Percentiles rank a stretch among this genome's conserved stretches.
Conservation (phyloP, 2,888 invertebrate species). For the Synanthedon myopaeformis region DNA sequence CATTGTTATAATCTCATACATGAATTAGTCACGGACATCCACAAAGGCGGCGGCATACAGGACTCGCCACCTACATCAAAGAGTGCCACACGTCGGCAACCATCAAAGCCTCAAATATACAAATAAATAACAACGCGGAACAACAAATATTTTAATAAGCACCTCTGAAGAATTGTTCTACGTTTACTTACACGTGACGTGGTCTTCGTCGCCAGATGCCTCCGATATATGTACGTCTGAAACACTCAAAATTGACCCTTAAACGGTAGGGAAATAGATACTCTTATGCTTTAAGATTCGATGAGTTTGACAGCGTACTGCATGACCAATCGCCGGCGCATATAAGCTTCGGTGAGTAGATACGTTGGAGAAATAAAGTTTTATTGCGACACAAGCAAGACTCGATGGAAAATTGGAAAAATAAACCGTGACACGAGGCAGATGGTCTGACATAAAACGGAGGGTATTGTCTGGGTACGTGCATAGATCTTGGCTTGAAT, state of each 20-base stretch:
- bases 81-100: slow-evolving; percentile 35
- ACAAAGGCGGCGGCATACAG: slow-evolving; percentile 33
- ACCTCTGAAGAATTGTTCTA: slow-evolving; percentile 59
- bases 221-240: slow-evolving; percentile 33
- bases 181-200: slow-evolving; percentile 53
- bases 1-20: slow-evolving; percentile 50
- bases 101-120: slow-evolving; percentile 58
- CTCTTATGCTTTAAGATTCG: not conserved
- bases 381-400: slow-evolving; percentile 50
- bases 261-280: not conserved
- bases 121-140: slow-evolving; percentile 63
- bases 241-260: not conserved
- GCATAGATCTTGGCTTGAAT: slow-evolving; percentile 2
- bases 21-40: slow-evolving; percentile 52
- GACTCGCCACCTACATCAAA: slow-evolving; percentile 28
- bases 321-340: slow-evolving; percentile 52
- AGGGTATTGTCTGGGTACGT: slow-evolving; percentile 17
- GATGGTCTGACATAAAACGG: slow-evolving; percentile 40
- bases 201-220: slow-evolving; percentile 20
- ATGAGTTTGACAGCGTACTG: slow-evolving; percentile 24
- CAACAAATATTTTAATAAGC: slow-evolving; percentile 71
- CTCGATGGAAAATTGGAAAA: slow-evolving; percentile 57
- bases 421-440: slow-evolving; percentile 63
- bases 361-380: slow-evolving; percentile 51
- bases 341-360: slow-evolving; percentile 38